Evolutionary conservation across 1,140 invertebrate species (phyloP), one percentile per base, ranked within the genome.

Genomic region (Formica selysi): DNA sequence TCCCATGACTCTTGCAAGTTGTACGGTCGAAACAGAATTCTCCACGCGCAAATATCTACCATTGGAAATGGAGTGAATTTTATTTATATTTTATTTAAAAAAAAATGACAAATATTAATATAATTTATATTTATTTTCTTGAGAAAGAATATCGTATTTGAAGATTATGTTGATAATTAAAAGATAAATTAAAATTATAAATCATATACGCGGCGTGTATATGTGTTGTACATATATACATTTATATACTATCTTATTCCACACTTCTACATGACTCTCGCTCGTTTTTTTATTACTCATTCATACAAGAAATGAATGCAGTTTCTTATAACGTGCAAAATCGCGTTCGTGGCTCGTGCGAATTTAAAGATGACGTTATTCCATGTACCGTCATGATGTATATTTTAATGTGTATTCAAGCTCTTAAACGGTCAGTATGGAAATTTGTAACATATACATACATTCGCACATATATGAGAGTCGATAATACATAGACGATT

Each of bases 301-400:
- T 81, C 54, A 73, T 61, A n/a, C 7, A 32, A 51, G 19, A 61
- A 36, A 13, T 16, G 36, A 41, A 36, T 73, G 79, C 38, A 26
- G 13, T 59, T 59, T 81, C 68, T 83, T 73, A 57, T 62, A 83
- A 80, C 76, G 62, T 70, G 44, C 44, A 70, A 65, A 83, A 71
- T 73, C 36, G 13, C 22, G 26, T 48, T 78, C 83, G 41, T 38
- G 32, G 6, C 54, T 29, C n/a, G 57, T 22, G n/a, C 62, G 62
- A 65, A 79, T 86, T 86, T 80, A 86, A 86, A 65, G 84, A 86
- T 86, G 84, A 86, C 74, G 84, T 86, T 86, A 86, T 86, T 70
- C 26, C 22, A 10, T 32, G 64, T 41, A 38, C 38, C 41, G 26
- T 26, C 38, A 26, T 80, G 62, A 86, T 85, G 76, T 68, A 79